Evolutionary conservation across 2,113 vertebrate genomes (phyloP).

Genomic region (Aegotheles bennettii): DNA sequence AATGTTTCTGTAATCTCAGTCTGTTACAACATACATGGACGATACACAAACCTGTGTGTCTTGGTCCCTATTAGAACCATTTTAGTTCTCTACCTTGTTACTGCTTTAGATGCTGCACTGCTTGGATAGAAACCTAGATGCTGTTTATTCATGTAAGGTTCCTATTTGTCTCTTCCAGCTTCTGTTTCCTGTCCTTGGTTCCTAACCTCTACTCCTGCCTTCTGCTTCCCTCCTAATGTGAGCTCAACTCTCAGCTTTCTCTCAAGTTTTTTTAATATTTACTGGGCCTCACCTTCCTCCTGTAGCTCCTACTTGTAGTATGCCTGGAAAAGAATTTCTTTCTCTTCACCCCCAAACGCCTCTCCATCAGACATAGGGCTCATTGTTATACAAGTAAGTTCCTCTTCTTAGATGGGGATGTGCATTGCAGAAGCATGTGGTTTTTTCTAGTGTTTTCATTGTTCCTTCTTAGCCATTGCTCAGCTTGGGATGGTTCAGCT

Average conservation of each 20-base stretch:
- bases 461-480: not conserved
- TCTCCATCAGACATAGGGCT: slow-evolving; percentile 20
- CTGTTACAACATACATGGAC: not conserved
- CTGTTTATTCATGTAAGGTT: slow-evolving; percentile 68
- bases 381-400: slow-evolving; percentile 19
- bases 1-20: not conserved
- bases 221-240: slow-evolving; percentile 78
- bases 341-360: not conserved
- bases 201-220: slow-evolving; percentile 82
- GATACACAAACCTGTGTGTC: not conserved
- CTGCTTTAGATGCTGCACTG: slow-evolving; percentile 19
- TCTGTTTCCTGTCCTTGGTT: slow-evolving; percentile 80
- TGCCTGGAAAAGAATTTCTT: slow-evolving; percentile 13
- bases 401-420: not conserved
- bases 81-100: not conserved
- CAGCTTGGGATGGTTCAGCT: not conserved
- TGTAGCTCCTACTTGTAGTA: slow-evolving; percentile 26
- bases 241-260: slow-evolving; percentile 76
- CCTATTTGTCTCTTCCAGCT: slow-evolving; percentile 85
- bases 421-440: not conserved
- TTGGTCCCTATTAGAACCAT: not conserved
- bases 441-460: not conserved
- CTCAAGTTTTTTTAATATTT: slow-evolving; percentile 52
- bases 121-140: not conserved
- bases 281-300: slow-evolving; percentile 35